phyloP scores from a whole-genome alignment of 2,797 vertebrate genomes.

The Astyanax mexicanus region DNA sequence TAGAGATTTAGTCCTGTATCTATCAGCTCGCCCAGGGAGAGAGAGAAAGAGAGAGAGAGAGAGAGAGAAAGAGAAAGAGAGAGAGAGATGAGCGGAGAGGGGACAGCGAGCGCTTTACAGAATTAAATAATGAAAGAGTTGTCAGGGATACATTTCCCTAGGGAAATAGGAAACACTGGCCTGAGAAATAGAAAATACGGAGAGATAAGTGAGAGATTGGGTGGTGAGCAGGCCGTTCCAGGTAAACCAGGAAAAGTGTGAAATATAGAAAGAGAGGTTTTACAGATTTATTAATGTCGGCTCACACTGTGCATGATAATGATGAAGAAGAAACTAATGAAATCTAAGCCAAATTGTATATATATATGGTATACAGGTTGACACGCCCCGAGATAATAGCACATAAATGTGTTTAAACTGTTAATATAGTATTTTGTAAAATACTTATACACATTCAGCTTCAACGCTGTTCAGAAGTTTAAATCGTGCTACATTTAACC shows the following conservation, averaged over 20 bases:
- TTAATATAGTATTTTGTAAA: no score
- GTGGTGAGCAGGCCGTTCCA: background rate
- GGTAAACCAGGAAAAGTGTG: background rate
- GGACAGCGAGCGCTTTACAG: constrained; percentile 40
- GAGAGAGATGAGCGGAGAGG: background rate
- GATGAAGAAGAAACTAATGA: no score
- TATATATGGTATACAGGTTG: no score
- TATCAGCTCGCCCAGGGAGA: constrained; percentile 3
- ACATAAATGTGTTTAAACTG: no score
- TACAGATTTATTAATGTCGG: no score
- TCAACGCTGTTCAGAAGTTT: no score
- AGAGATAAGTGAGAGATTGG: background rate
- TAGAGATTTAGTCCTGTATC: constrained; percentile 16
- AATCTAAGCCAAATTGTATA: no score
- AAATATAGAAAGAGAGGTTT: no score
- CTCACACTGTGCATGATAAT: background rate
- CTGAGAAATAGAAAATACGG: background rate
- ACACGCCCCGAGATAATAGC: no score
- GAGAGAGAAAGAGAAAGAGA: constrained; percentile 22
- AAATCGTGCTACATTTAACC: no score
- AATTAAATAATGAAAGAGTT: constrained; percentile 58
- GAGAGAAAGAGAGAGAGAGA: constrained; percentile 26
- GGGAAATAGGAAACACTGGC: constrained; percentile 5
- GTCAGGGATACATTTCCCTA: constrained; percentile 9
- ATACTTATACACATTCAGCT: no score